Evolutionary conservation across 2,888 invertebrate genomes (phyloP).

Genomic region (Folsomia candida): DNA sequence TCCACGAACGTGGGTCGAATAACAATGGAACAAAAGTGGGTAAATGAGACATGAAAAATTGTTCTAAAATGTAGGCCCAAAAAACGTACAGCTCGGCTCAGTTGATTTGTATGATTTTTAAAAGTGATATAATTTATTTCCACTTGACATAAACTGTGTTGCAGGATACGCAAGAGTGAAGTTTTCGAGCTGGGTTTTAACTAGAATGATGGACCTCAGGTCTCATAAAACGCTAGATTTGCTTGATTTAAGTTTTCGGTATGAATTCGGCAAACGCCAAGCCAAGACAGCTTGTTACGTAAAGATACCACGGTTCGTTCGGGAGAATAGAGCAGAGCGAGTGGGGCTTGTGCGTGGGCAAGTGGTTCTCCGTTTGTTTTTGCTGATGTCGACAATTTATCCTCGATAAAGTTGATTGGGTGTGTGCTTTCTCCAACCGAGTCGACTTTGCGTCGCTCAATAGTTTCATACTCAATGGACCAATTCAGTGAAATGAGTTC

Average conservation of each 20-base stretch:
- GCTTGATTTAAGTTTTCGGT: background rate
- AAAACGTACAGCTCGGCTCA: too few species aligned
- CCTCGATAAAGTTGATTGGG: constrained; percentile 10
- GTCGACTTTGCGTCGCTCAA: background rate
- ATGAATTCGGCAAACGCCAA: background rate
- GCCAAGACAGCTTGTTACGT: background rate
- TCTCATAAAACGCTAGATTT: background rate
- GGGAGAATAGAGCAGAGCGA: background rate
- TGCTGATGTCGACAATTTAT: constrained; percentile 1
- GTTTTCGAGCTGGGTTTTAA: too few species aligned
- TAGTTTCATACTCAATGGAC: constrained; percentile 22
- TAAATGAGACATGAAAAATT: background rate
- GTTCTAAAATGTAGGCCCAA: too few species aligned
- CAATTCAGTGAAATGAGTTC: constrained; percentile 17
- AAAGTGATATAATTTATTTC: too few species aligned
- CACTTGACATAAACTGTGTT: too few species aligned
- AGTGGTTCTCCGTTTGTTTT: background rate
- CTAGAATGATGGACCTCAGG: too few species aligned
- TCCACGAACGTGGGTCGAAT: background rate
- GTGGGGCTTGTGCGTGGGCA: background rate
- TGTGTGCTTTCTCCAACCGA: background rate
- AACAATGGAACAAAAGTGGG: background rate
- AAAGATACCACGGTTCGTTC: background rate
- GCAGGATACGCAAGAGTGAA: too few species aligned
- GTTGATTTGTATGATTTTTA: too few species aligned